Conservation (phyloP, 2,113 vertebrate species). For the Tetrax tetrax region DNA sequence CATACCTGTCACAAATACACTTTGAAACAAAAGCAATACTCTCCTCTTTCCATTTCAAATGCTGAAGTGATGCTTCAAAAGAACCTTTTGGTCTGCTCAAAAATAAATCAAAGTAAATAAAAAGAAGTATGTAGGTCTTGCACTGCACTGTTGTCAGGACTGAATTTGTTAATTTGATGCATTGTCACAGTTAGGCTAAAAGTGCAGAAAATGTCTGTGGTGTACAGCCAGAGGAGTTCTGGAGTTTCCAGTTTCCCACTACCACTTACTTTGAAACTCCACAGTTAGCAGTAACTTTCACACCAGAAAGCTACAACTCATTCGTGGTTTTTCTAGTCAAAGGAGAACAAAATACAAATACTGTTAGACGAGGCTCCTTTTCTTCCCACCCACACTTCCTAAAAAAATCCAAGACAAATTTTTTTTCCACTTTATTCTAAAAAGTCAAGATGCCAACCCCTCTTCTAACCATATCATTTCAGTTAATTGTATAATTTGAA, state of each 20-base stretch:
- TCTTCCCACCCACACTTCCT: not conserved
- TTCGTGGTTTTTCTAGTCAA: not conserved
- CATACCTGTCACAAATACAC: not conserved
- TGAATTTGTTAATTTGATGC: not conserved
- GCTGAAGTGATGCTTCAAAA: not conserved
- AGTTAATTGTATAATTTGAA: not conserved
- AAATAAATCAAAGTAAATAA: conserved; percentile 3
- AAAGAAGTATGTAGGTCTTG: not conserved
- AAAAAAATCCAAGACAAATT: not conserved
- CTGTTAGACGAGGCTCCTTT: not conserved
- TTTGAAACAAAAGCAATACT: not conserved
- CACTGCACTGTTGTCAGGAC: not conserved
- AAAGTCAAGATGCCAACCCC: not conserved
- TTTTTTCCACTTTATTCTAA: not conserved
- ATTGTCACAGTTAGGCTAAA: not conserved
- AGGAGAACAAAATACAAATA: not conserved
- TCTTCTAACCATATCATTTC: not conserved
- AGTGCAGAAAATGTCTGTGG: not conserved
- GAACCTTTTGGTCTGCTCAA: not conserved
- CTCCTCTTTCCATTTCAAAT: not conserved
- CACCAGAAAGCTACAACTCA: not conserved
- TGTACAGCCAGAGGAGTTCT: not conserved
- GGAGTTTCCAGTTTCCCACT: not conserved
- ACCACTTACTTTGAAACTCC: not conserved
- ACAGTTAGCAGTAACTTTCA: not conserved